Evolutionary conservation across 2,797 vertebrate genomes (phyloP).

Genomic region (Myotis vivesi): DNA sequence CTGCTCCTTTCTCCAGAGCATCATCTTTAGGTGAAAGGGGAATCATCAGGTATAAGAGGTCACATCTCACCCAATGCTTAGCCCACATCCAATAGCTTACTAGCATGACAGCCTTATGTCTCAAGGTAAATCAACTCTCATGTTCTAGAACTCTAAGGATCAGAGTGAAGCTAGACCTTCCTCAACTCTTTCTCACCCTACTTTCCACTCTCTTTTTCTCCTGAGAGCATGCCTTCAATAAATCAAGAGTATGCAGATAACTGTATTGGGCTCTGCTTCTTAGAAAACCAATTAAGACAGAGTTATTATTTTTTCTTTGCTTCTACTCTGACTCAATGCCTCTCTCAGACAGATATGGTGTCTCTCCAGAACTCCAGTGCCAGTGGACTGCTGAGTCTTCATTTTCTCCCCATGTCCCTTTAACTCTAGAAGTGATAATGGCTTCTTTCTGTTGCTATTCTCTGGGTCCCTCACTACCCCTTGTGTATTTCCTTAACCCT

Average conservation of each 20-base stretch:
- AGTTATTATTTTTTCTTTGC: not conserved
- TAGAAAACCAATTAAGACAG: not conserved
- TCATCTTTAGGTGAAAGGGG: not conserved
- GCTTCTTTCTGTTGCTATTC: not conserved
- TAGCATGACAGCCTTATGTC: not conserved
- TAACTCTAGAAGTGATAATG: not conserved
- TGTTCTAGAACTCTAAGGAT: not conserved
- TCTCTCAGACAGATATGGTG: not conserved
- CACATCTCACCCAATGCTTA: not conserved
- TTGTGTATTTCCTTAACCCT: slow-evolving; percentile 48
- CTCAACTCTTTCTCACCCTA: not conserved
- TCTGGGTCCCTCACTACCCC: not conserved
- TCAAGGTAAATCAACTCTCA: not conserved
- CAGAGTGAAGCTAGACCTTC: not conserved
- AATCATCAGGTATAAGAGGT: not conserved
- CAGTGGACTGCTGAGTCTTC: not conserved
- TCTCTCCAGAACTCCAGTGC: not conserved
- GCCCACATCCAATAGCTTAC: not conserved
- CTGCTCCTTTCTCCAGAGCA: not conserved
- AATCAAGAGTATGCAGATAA: not conserved
- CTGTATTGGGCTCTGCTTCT: not conserved
- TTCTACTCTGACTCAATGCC: not conserved
- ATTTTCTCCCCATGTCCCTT: not conserved
- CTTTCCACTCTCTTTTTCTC: not conserved
- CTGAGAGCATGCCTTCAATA: not conserved